phyloP scores from a whole-genome alignment of 2,888 invertebrate species.

The Lithophane socia region DNA sequence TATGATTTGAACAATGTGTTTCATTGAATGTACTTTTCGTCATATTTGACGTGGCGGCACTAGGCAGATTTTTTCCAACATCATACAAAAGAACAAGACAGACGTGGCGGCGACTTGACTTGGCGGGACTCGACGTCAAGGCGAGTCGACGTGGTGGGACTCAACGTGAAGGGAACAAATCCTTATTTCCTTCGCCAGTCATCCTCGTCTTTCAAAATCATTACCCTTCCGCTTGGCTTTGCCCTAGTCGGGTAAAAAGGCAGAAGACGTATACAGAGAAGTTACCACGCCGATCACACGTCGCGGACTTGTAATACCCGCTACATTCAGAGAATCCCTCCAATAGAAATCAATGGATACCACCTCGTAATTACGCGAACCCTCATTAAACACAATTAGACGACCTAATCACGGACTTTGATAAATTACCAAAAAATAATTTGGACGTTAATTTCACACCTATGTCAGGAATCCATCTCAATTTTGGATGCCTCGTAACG shows the following conservation, averaged over 20 bases:
- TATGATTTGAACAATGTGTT: too few relatives aligned
- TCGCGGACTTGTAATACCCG: background rate
- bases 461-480: slow-evolving; percentile 72
- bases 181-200: background rate
- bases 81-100: too few relatives aligned
- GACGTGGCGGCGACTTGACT: too few relatives aligned
- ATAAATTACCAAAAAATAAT: slow-evolving; percentile 69
- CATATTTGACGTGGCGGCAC: too few relatives aligned
- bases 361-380: slow-evolving; percentile 51
- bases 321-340: slow-evolving; percentile 6
- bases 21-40: too few relatives aligned
- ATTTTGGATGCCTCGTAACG: slow-evolving; percentile 71
- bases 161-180: too few relatives aligned
- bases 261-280: too few relatives aligned
- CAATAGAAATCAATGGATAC: slow-evolving; percentile 52
- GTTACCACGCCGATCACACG: background rate
- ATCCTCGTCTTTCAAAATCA: background rate
- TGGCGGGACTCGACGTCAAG: too few relatives aligned
- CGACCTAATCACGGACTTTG: slow-evolving; percentile 62
- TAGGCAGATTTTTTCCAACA: too few relatives aligned
- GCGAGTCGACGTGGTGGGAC: too few relatives aligned
- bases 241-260: background rate
- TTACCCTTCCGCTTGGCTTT: too few relatives aligned
- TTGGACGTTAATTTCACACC: slow-evolving; percentile 66
- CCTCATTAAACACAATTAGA: slow-evolving; percentile 65